Conservation (phyloP, 2,797 vertebrate species). For the Fringilla coelebs region DNA sequence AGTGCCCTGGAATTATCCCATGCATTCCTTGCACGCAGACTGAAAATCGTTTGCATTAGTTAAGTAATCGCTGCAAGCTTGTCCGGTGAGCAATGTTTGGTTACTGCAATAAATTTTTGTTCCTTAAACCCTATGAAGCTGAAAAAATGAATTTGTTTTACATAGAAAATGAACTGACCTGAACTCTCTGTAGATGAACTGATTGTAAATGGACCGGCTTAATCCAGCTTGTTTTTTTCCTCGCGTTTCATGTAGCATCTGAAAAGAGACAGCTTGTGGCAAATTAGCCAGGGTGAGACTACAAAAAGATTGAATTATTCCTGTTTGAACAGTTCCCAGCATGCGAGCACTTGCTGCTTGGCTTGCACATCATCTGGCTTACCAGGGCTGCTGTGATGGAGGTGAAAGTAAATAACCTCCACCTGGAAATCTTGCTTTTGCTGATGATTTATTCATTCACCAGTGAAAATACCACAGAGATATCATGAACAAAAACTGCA, state of each 20-base stretch:
- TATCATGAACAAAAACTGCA: neutral
- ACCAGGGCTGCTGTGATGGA: slow-evolving; percentile 22
- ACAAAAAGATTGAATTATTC: slow-evolving; percentile 55
- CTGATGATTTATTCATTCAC: neutral
- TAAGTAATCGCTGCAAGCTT: slow-evolving; percentile 1
- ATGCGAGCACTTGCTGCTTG: slow-evolving; percentile 34
- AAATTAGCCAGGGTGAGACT: slow-evolving; percentile 34
- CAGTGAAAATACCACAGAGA: neutral
- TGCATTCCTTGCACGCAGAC: slow-evolving; percentile 21
- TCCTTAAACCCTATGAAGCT: neutral
- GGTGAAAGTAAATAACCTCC: slow-evolving; percentile 16
- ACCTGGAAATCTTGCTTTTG: neutral
- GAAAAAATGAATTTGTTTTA: neutral
- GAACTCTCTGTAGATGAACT: neutral
- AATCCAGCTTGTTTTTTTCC: neutral
- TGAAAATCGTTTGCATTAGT: slow-evolving; percentile 49
- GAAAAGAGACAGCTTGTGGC: slow-evolving; percentile 55
- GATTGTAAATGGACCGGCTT: neutral
- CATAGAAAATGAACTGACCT: neutral
- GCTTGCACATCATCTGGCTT: slow-evolving; percentile 6
- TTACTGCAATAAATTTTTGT: neutral
- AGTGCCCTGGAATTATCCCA: neutral
- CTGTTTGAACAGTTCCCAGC: slow-evolving; percentile 57
- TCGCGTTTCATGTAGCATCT: neutral
- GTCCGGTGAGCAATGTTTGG: neutral